Conservation (phyloP, 2,888 invertebrate genomes). For the Acrobeloides nanus region DNA sequence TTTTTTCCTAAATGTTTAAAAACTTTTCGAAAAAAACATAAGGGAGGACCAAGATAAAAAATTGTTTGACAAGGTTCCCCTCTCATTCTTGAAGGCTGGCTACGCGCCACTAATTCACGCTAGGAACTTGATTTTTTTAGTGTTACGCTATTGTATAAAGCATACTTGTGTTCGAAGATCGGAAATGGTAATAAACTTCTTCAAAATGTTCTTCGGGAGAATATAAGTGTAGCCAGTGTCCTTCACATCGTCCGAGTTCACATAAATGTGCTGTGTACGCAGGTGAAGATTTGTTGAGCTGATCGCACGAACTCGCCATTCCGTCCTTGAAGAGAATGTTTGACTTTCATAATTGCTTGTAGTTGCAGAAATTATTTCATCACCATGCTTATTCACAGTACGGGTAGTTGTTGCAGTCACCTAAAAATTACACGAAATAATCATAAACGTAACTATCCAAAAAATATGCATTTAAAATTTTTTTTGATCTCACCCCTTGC, state of each 20-base stretch:
- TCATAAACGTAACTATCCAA: not conserved
- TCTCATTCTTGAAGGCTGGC: too few relatives aligned
- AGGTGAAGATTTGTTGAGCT: conserved; percentile 62
- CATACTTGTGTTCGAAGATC: conserved; percentile 83
- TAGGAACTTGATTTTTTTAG: too few relatives aligned
- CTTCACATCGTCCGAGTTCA: conserved; percentile 97
- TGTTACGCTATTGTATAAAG: too few relatives aligned
- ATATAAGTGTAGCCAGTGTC: conserved; percentile 91
- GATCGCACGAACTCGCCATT: conserved; percentile 93
- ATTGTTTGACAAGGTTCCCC: too few relatives aligned
- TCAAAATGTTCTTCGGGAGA: conserved; percentile 81
- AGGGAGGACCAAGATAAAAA: too few relatives aligned
- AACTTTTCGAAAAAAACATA: too few relatives aligned
- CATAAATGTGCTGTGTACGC: conserved; percentile 96
- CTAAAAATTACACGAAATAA: too few relatives aligned
- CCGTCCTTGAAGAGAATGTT: conserved; percentile 91
- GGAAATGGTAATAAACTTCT: conserved; percentile 97
- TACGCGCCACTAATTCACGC: too few relatives aligned
- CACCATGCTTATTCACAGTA: conserved; percentile 97
- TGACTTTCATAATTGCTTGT: conserved; percentile 98
- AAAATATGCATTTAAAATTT: too few relatives aligned
- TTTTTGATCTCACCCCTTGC: too few relatives aligned
- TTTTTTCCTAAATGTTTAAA: too few relatives aligned
- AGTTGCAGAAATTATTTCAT: conserved; percentile 96
- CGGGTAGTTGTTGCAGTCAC: conserved; percentile 95